Base-by-base conservation (phyloP, 2,797 vertebrate genomes). In the Trichosurus vulpecula region DNA sequence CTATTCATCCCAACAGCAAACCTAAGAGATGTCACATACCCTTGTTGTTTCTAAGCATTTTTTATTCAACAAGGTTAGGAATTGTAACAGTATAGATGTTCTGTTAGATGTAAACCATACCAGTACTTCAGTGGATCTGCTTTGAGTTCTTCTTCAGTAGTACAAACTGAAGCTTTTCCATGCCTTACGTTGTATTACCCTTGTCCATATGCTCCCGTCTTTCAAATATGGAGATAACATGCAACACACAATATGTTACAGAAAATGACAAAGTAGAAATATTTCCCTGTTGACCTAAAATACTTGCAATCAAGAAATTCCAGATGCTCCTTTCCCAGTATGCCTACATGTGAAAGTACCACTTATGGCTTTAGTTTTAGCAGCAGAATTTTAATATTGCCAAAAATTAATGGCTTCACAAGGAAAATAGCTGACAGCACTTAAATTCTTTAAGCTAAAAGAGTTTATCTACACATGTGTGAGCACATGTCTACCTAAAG, bases 241-340 rank as follows among this genome's bases (percentile, higher is more conserved):
- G 61, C 27, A 93, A 54, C 61, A 95, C 95, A 97, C 96, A 97
- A 55, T 93, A 87, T 96, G 58, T 94, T 98, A 55, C 61, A 96
- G 57, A 95, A 95, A 95, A 47, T 90, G 97, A 97, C 97, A 98
- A 97, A 90, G 87, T 13, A 95, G 94, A 95, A 97, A 97, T 94
- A 81, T 52, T 95, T 91, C 66, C 96, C 19, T 96, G 90, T 54
- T 95, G 93, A 96, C 96, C 51, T 94, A 93, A 97, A 96, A 93
- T 97, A 93, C 94, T 97, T 97, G 52, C 97, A 98, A 98, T 98
- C 97, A 97, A 94, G 90, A 52, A 93, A 96, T 96, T 96, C 90
- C 97, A 98, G 97, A 90, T 89, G 96, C 81, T 87, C 94, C 35
- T 95, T 94, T 96, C 93, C 96, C 94, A 95, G 92, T 95, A 93